Percentiles rank a stretch among this genome's conserved stretches.
Evolutionary conservation across 2,113 vertebrate species (phyloP).

Genomic region (Himantopus leucocephalus): DNA sequence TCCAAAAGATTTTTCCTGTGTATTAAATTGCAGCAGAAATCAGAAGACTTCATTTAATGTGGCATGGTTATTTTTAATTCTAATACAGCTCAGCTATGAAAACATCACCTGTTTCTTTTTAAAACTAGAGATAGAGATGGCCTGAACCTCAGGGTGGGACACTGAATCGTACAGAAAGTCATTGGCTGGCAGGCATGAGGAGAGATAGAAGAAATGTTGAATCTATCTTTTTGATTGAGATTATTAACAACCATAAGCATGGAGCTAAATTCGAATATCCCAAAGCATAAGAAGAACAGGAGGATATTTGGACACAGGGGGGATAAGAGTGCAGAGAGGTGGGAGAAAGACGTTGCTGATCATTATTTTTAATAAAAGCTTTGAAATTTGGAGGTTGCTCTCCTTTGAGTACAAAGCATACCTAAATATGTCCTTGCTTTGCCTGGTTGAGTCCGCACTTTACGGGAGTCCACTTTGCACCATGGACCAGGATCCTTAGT

Average conservation of each 20-base stretch:
- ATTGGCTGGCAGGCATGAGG: not conserved
- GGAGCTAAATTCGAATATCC: not conserved
- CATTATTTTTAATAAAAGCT: not conserved
- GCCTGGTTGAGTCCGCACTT: not conserved
- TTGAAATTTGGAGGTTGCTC: not conserved
- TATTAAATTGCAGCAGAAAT: slow-evolving; percentile 43
- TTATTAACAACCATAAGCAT: not conserved
- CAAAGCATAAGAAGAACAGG: not conserved
- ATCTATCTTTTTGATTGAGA: not conserved
- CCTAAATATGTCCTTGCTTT: not conserved
- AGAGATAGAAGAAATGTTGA: not conserved
- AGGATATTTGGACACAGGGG: not conserved
- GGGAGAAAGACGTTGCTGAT: not conserved
- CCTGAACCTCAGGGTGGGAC: not conserved
- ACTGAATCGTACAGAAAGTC: not conserved
- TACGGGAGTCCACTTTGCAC: not conserved
- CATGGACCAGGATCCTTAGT: not conserved
- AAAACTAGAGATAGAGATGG: not conserved
- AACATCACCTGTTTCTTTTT: slow-evolving; percentile 43
- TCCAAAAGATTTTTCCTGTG: not conserved
- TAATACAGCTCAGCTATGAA: slow-evolving; percentile 45
- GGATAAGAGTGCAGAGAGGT: not conserved
- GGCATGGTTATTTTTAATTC: slow-evolving; percentile 34
- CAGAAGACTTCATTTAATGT: slow-evolving; percentile 1
- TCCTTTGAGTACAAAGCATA: not conserved